Evolutionary conservation across 2,888 invertebrate genomes (phyloP).

Genomic region (Pandemis cinnamomeana): DNA sequence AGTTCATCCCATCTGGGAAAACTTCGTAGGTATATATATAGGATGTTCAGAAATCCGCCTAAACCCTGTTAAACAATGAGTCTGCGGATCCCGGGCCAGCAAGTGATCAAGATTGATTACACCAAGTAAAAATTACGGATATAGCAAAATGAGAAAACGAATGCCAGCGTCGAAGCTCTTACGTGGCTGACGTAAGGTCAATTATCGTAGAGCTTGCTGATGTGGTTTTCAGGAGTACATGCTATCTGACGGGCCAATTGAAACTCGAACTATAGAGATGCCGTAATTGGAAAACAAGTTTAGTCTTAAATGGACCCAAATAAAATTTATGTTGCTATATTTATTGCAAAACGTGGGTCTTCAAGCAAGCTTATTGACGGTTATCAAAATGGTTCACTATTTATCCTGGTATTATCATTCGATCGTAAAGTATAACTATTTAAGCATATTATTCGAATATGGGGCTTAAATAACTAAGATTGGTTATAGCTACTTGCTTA

Average conservation of each 20-base stretch:
- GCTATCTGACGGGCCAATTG: slow-evolving; percentile 1
- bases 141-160: neutral
- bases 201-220: neutral
- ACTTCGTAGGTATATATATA: neutral
- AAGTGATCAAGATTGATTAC: slow-evolving; percentile 12
- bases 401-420: no score
- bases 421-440: no score
- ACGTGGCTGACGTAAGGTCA: neutral
- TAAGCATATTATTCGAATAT: no score
- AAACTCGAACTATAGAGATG: neutral
- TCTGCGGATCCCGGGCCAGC: neutral
- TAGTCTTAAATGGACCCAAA: no score
- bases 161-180: neutral
- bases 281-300: neutral
- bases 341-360: no score
- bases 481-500: neutral
- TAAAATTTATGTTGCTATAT: no score
- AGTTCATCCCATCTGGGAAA: neutral
- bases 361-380: no score
- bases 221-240: neutral
- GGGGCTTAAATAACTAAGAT: no score
- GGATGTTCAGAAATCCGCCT: neutral
- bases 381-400: no score
- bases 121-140: slow-evolving; percentile 11
- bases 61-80: slow-evolving; percentile 7